Evolutionary conservation across 1,140 invertebrate genomes (phyloP), one percentile per base, ranked within the genome.

Genomic region (Drosophila sp.): DNA sequence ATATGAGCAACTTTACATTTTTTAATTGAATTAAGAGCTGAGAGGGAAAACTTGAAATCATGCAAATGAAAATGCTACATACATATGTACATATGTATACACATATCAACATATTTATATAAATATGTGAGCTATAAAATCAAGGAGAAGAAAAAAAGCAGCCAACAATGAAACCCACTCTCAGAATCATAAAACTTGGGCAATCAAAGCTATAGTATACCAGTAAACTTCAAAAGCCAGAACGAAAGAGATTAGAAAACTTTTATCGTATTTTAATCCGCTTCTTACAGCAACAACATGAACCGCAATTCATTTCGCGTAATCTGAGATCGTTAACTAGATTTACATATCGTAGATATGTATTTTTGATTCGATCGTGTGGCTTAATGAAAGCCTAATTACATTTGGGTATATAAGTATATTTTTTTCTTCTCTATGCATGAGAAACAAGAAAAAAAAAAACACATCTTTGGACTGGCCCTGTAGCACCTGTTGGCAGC

Each of bases 321-420:
- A 23, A 47, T 17, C 25, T 10, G 23, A 50, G 25, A 27, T 47
- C 1, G 23, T 47, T 25, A 11, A n/a, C 23, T 47, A 6, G 44
- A 47, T 47, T 47, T 47, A 25, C 44, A 38, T 38, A 35, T 35
- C 33, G 6, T 47, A 54, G 71, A 32, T 57, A n/a, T 30, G 55
- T 44, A 38, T 29, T 29, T 68, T 32, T 17, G 11, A 8, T 17
- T 7, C 57, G 27, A 60, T 56, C 68, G 44, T 70, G 69, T 61
- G 73, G 60, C 56, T 57, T 44, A 87, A 87, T 87, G 71, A 74
- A 63, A 70, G 64, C 44, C 69, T 76, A 87, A 87, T 87, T 86
- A 68, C 79, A 73, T 67, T 72, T 67, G 79, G 35, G 2, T 76
- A 82, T 72, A n/a, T 40, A 10, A 40, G 1, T 4, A 35, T 5